Conservation (phyloP, 2,888 invertebrate species). For the Clepsis dumicolana region DNA sequence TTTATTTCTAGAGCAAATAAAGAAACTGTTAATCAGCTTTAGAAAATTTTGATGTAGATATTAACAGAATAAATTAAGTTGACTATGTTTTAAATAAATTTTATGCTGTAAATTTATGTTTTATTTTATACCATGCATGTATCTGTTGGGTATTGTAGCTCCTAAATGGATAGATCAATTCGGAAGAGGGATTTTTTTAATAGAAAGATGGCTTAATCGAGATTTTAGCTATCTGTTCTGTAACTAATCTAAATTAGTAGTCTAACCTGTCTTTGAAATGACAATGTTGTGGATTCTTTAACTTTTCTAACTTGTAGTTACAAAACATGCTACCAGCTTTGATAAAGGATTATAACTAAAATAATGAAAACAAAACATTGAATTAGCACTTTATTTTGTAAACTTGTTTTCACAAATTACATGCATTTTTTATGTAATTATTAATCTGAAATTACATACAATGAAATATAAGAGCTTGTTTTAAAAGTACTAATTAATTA, state of each 20-base stretch:
- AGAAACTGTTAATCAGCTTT: not conserved
- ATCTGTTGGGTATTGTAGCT: too few species aligned
- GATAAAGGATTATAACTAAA: too few species aligned
- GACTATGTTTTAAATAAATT: conserved; percentile 27
- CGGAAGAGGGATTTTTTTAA: too few species aligned
- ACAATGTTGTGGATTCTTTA: too few species aligned
- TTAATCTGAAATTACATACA: not conserved
- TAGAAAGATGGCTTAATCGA: too few species aligned
- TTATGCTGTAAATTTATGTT: conserved; percentile 7
- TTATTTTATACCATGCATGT: too few species aligned
- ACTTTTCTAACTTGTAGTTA: too few species aligned
- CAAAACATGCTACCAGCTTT: too few species aligned
- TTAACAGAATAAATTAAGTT: conserved; percentile 22
- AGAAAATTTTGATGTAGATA: conserved; percentile 11
- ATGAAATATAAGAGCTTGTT: not conserved
- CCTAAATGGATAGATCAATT: too few species aligned
- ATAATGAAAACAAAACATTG: not conserved
- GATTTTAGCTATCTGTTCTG: too few species aligned
- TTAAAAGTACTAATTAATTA: not conserved
- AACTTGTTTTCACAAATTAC: not conserved
- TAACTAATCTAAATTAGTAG: too few species aligned
- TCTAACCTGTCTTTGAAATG: too few species aligned
- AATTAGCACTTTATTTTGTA: conserved; percentile 31
- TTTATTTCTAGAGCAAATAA: conserved; percentile 26
- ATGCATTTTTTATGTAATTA: not conserved